A percentile compares a stretch with the other conserved stretches of the same genome.
phyloP scores from a whole-genome alignment of 1,140 invertebrate species.

The Teleogryllus occipitalis region DNA sequence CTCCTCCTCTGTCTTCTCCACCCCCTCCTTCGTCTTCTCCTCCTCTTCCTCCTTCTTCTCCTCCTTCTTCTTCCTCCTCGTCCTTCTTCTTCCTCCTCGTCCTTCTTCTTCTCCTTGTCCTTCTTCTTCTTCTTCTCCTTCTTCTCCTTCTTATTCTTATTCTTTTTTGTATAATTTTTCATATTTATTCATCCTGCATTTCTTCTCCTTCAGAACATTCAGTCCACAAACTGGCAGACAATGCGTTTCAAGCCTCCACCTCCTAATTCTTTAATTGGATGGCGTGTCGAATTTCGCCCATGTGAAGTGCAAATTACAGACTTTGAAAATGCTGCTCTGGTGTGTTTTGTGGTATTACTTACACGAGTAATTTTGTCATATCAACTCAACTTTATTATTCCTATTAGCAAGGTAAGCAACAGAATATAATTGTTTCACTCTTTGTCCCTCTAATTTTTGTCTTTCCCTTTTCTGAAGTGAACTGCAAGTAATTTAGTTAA shows the following conservation, averaged over 20 bases:
- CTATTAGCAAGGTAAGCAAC: constrained; percentile 80
- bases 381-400: constrained; percentile 92
- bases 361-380: constrained; percentile 96
- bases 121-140: no score
- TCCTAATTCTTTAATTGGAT: constrained; percentile 90
- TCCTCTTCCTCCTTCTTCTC: no score
- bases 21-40: no score
- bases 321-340: constrained; percentile 98
- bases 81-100: no score
- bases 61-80: no score
- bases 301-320: constrained; percentile 98
- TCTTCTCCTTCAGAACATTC: constrained; percentile 75
- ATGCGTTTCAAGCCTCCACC: constrained; percentile 99
- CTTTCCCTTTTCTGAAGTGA: neutral
- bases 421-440: no score
- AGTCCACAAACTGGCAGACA: constrained; percentile 99
- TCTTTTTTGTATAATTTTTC: neutral
- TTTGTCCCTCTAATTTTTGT: neutral
- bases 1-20: no score
- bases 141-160: no score
- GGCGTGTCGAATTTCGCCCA: constrained; percentile 98
- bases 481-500: no score
- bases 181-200: constrained; percentile 11
- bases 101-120: no score
- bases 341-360: constrained; percentile 95